Evolutionary conservation across 2,797 vertebrate species (phyloP), one percentile per base, ranked within the genome.

Genomic region (Galagoides demidoff): DNA sequence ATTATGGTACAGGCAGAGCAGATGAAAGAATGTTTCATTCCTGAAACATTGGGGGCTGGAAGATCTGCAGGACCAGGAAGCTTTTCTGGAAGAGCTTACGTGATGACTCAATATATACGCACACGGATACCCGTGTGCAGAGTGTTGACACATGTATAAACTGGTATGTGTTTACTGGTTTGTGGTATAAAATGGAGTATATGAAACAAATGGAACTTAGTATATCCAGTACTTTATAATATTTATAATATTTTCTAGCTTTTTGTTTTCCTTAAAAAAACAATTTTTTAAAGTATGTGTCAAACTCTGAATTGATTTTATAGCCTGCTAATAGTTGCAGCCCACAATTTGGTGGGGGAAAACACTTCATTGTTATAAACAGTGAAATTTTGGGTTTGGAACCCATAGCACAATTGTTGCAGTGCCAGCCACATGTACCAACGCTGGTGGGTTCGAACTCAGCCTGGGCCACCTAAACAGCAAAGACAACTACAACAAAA

Each of bases 211-310:
- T 10, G 77, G 29, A 59, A 64, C 25, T 31, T 79, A 94, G 4
- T 70, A 9, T 78, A 12, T 13, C 23, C 39, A 34, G 14, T 55
- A 14, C 14, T 86, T 1, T 83, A 23, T 31, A 52, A 19, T 68
- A 59, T 86, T 1, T 82, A 22, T 31, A 49, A 19, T 68, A 59
- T 88, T 88, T 96, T 74, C n/a, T 93, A 29, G 23, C 94, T 79
- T 93, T 45, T 94, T 96, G 59, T 43, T 85, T 74, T 95, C 27
- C 34, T 89, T 85, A 93, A 29, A 71, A 85, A 55, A 89, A 25
- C 2, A 27, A 68, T 4, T 68, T 66, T 74, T 95, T 92, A n/a
- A 7, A 31, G 79, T 59, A 37, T 1, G 16, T 85, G 20, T 93
- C 79, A 6, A 92, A 94, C 93, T 34, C 57, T 87, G 12, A 70